Evolutionary conservation across 2,888 invertebrate genomes (phyloP), one percentile per base, ranked within the genome.

Genomic region (Seira musarum): DNA sequence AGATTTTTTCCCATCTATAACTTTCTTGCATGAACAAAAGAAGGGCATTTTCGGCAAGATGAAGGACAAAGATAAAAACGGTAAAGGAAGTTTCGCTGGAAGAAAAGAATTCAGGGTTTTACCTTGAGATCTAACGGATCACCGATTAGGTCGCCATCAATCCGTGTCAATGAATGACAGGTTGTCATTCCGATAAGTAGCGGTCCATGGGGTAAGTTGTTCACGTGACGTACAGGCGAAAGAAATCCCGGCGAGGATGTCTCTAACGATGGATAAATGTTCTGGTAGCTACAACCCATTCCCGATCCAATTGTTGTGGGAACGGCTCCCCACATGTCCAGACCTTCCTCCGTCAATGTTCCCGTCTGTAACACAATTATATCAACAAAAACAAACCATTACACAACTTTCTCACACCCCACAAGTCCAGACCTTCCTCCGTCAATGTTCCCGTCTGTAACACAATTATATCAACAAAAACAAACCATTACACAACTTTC

Each of bases 401-500:
- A 46, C 40, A n/a, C n/a, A n/a, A n/a, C n/a, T n/a, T n/a, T n/a
- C n/a, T n/a, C n/a, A n/a, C n/a, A n/a, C 97, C 97, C 93, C 96
- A 95, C 93, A 98, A 93, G 90, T 98, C 97, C 25, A 98, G 89
- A 0, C 98, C 98, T 88, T 98, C 98, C 89, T 98, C 98, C 0
- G 98, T 98, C 81, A 98, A 89, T 0, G 98, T 98, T 13, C 98
- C 98, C 19, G 98, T 98, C 94, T 96, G 88, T 15, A 89, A 89
- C 71, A 85, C 86, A n/a, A n/a, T n/a, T n/a, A n/a, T n/a, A n/a
- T n/a, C n/a, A n/a, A n/a, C n/a, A 81, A 84, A 83, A 80, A 72
- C 24, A 77, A 63, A 35, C 19, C n/a, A 0, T 53, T 49, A 46
- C 40, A n/a, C n/a, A n/a, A n/a, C n/a, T n/a, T n/a, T n/a, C n/a